These are phyloP conservation scores for Phasia obesa DNA, from an alignment of 2,888 invertebrate species.

Conservation along the genomic window DNA sequence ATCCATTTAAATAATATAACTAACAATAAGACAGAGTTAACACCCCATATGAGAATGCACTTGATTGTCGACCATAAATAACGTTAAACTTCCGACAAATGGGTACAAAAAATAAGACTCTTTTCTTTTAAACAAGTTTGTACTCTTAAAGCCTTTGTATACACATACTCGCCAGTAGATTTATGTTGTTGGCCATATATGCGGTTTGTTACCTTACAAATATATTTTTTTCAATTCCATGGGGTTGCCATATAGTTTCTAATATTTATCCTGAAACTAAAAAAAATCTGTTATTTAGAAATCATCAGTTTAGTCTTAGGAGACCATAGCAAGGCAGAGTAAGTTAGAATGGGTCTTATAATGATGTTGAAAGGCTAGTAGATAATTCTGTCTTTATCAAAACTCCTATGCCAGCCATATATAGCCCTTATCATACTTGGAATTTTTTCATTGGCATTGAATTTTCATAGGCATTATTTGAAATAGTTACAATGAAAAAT, in stretches of 20 bases:
- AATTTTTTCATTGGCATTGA: no score
- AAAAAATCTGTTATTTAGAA: no score
- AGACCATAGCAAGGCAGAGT: no score
- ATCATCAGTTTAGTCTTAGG: no score
- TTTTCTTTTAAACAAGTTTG: constrained; percentile 22
- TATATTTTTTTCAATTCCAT: neutral
- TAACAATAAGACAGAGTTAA: constrained; percentile 66
- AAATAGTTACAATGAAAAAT: no score
- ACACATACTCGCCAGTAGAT: constrained; percentile 13
- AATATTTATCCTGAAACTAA: neutral
- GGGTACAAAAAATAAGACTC: constrained; percentile 16
- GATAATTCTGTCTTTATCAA: no score
- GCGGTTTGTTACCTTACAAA: constrained; percentile 34
- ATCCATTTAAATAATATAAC: constrained; percentile 60
- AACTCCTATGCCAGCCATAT: no score
- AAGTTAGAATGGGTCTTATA: no score
- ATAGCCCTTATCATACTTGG: no score
- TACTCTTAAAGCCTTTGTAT: neutral
- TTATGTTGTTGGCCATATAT: constrained; percentile 42
- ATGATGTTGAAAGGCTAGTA: no score
- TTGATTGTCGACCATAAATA: constrained; percentile 71
- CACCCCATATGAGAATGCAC: constrained; percentile 69
- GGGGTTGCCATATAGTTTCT: neutral
- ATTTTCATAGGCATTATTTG: no score
- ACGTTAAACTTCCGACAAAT: constrained; percentile 70